Conservation (phyloP, 2,888 invertebrate species). For the Agonopterix alstromeriana region DNA sequence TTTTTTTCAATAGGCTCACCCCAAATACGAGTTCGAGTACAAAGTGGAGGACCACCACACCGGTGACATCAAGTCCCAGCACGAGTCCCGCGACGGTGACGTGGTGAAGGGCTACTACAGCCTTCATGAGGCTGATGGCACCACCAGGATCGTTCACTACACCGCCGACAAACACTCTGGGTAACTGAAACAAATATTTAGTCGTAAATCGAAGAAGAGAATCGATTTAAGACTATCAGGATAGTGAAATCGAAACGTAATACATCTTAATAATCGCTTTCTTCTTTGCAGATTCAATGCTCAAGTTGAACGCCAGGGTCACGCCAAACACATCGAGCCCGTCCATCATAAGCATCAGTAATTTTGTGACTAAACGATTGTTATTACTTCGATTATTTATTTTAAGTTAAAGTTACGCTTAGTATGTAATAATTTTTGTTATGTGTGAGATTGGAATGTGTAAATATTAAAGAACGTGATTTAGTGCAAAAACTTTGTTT, state of each 20-base stretch:
- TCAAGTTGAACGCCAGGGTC: conserved; percentile 58
- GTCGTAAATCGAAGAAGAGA: no score
- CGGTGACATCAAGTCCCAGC: conserved; percentile 74
- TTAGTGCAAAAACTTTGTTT: no score
- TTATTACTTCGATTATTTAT: no score
- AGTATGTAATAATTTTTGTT: no score
- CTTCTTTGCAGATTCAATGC: conserved; percentile 61
- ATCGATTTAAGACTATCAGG: no score
- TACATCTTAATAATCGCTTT: not conserved
- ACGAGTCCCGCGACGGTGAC: conserved; percentile 73
- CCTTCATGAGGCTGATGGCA: conserved; percentile 74
- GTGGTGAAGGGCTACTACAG: conserved; percentile 75
- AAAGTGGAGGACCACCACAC: conserved; percentile 72
- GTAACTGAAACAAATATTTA: conserved; percentile 28
- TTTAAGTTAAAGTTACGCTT: no score
- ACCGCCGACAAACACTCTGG: conserved; percentile 68
- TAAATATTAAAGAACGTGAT: no score
- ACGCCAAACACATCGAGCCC: conserved; percentile 37
- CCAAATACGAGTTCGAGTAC: conserved; percentile 73
- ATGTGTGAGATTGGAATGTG: no score
- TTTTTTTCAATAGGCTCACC: conserved; percentile 44
- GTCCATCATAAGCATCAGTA: conserved; percentile 26
- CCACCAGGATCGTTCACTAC: conserved; percentile 73
- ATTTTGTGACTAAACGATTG: not conserved
- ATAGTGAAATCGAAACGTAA: no score